Evolutionary conservation across 53 echinoderm and acorn worm genomes (phyloP), one percentile per base, ranked within the genome.

Genomic region (Echinometra lucunter): DNA sequence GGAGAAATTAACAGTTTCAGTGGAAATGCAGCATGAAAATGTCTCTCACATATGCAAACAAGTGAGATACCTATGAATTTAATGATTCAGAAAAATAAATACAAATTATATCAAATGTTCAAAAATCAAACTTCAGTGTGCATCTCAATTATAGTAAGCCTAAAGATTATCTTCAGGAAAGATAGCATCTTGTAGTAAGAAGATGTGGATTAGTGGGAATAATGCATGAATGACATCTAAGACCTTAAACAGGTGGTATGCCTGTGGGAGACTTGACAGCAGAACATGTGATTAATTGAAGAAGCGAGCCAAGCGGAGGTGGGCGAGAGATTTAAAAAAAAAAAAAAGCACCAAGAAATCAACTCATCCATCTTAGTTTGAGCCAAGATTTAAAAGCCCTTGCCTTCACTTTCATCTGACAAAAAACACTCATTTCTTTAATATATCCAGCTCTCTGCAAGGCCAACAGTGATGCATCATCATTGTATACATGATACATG

Each of bases 191-290:
- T 19, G 11, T 58, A 58, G 17, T 18, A 58, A 81, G 18, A 81
- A 44, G 81, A 15, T 72, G 9, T 8, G 12, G 74, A 81, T 81
- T 17, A 42, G 81, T 81, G 23, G 34, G 81, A 15, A 40, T 0
- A 19, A 44, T 44, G 15, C 19, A 81, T 3, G 45, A 27, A n/a
- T 2, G 47, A n/a, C 47, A 13, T 85, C 85, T 30, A 49, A 85
- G 85, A 85, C n/a, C 85, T 49, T 28, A n/a, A 85, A 85, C 85
- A 85, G 85, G 85, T 85, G 85, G 85, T 28, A 85, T 85, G 85
- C 85, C 53, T 85, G 49, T 85, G 85, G 85, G 85, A 85, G 85
- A 85, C n/a, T 49, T 47, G 85, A 85, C 85, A 85, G 25, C 85
- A 45, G 7, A 85, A 85, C 47, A 85, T 3, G 10, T 85, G 85